A percentile compares a stretch with the other conserved stretches of the same genome.
phyloP scores from a whole-genome alignment of 2,888 invertebrate species.

The Venusia cambrica region DNA sequence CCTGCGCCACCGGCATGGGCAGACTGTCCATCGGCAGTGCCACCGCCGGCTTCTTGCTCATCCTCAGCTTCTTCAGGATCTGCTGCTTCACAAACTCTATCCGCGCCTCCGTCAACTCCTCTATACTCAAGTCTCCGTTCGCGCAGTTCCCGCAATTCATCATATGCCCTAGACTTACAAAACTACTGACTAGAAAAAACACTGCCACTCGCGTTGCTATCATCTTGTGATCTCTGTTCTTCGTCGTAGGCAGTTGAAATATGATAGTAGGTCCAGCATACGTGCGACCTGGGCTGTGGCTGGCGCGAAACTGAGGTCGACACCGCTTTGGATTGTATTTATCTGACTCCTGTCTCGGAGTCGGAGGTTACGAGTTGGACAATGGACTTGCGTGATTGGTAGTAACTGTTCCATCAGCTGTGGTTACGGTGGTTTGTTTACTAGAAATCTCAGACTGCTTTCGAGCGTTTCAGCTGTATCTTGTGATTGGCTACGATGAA shows the following conservation, averaged over 20 bases:
- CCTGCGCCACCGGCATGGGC: constrained; percentile 89
- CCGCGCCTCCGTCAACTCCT: constrained; percentile 84
- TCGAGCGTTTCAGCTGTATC: too few relatives aligned
- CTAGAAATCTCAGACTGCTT: constrained; percentile 4
- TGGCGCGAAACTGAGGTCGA: constrained; percentile 47
- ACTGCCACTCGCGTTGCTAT: constrained; percentile 52
- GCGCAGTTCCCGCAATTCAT: constrained; percentile 65
- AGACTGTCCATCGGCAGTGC: constrained; percentile 83
- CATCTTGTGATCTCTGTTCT: constrained; percentile 44
- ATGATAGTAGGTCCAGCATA: constrained; percentile 61
- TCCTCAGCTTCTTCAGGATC: constrained; percentile 88
- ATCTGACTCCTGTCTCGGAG: constrained; percentile 11
- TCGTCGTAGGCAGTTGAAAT: constrained; percentile 61
- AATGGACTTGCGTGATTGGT: constrained; percentile 41
- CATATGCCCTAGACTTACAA: constrained; percentile 51
- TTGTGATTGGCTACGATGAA: constrained; percentile 1
- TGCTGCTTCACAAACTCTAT: constrained; percentile 92
- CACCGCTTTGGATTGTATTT: constrained; percentile 9
- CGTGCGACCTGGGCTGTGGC: constrained; percentile 44
- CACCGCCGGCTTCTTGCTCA: constrained; percentile 87
- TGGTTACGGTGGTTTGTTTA: constrained; percentile 14
- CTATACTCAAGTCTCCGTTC: constrained; percentile 65
- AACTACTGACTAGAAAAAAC: constrained; percentile 57
- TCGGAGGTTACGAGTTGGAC: constrained; percentile 31
- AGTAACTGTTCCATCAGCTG: constrained; percentile 2